Evolutionary conservation across 2,888 invertebrate species (phyloP).

Genomic region (Amorpha juglandis): DNA sequence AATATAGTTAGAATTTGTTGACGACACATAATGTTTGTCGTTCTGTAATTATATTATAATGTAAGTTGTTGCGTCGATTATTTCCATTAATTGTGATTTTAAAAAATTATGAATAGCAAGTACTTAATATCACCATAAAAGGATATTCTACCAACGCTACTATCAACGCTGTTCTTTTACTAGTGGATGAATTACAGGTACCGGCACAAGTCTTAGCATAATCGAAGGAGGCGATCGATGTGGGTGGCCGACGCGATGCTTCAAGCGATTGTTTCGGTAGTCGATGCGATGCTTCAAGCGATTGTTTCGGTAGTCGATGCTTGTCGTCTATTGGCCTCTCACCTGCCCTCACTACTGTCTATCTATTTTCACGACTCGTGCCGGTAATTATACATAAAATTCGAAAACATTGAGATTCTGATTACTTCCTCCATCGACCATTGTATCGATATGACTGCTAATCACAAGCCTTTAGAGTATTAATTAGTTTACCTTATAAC

Average conservation of each 20-base stretch:
- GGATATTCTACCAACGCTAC: not conserved
- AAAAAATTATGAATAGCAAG: not conserved
- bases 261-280: too few relatives aligned
- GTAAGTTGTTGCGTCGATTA: not conserved
- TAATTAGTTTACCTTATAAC: constrained; percentile 7
- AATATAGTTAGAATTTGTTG: not conserved
- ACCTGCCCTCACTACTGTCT: too few relatives aligned
- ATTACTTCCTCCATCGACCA: constrained; percentile 3
- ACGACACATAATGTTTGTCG: not conserved
- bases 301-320: too few relatives aligned
- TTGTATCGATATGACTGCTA: constrained; percentile 14
- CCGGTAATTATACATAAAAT: not conserved
- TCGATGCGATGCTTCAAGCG: too few relatives aligned
- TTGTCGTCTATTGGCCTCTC: too few relatives aligned
- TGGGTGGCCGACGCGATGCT: too few relatives aligned
- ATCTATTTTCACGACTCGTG: too few relatives aligned
- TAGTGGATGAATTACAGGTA: too few relatives aligned
- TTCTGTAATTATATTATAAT: not conserved
- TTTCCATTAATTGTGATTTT: not conserved
- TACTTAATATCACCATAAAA: not conserved
- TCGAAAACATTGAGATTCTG: not conserved
- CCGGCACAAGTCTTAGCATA: too few relatives aligned
- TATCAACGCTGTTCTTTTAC: not conserved
- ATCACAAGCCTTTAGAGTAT: constrained; percentile 20
- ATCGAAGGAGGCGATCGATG: too few relatives aligned